Base-by-base conservation (phyloP, 2,797 vertebrate species). In the Sciurus carolinensis region DNA sequence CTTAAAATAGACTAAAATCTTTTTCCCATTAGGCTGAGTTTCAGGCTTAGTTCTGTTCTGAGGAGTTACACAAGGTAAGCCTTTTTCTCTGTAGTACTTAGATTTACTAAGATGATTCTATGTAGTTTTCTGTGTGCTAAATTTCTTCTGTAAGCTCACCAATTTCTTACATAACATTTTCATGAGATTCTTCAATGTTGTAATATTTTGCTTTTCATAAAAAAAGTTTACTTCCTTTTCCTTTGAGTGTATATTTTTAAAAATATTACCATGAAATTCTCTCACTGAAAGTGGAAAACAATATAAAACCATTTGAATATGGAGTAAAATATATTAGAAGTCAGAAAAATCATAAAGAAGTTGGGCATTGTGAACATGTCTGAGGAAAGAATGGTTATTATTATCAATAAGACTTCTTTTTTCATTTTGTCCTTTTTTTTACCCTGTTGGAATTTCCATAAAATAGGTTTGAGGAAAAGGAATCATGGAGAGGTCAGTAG, bases 181-280 rank as follows among this genome's bases (percentile, higher is more conserved):
- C 52, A 90, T 24, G 18, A 93, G 30, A 28, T 17, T 1, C 69
- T 72, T 93, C 54, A 69, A 18, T 89, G 4, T 75, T 95, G 22
- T 54, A 92, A 72, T 84, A 42, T 36, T 67, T 86, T 92, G 1
- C 6, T 54, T 54, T 57, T 57, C 22, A 57, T 94, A 22, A 71
- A 73, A 90, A 94, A 15, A 15, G 5, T 91, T 88, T 86, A 17
- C 69, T 91, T 94, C 30, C 26, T 93, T 95, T 69, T 91, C 15
- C 36, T 91, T 88, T 75, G 47, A 81, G 90, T 72, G 9, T 22
- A 26, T 36, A 62, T 71, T 52, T 69, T 75, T 89, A 30, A 44
- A 36, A 92, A 59, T 24, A 73, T 72, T 94, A 13, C 28, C 71
- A 81, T 95, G 79, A 95, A 88, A 82, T 95, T 64, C 28, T 96